phyloP scores from a whole-genome alignment of 2,888 invertebrate genomes.

The Trachelus iudaicus region DNA sequence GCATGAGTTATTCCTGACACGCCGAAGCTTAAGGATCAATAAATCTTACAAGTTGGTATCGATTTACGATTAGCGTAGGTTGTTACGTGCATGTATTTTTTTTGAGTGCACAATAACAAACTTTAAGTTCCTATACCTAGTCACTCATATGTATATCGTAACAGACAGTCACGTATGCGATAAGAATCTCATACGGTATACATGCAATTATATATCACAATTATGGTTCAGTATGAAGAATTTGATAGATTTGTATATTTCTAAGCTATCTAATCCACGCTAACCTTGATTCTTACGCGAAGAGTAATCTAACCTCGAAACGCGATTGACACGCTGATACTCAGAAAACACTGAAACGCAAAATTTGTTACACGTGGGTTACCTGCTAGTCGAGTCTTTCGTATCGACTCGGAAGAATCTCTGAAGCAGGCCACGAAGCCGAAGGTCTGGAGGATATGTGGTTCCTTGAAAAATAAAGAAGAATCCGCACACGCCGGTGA shows the following conservation, averaged over 20 bases:
- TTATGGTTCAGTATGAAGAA: not conserved
- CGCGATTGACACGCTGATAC: not conserved
- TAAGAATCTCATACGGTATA: not conserved
- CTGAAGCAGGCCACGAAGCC: not conserved
- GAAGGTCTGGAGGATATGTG: not conserved
- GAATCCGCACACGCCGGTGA: not conserved
- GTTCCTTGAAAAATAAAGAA: not conserved
- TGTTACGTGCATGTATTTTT: not conserved
- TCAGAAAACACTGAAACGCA: not conserved
- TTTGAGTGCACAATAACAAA: not conserved
- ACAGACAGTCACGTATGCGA: not conserved
- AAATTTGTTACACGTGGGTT: not conserved
- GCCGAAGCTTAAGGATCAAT: not conserved
- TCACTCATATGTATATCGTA: not conserved
- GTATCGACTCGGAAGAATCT: not conserved
- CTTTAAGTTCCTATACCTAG: not conserved
- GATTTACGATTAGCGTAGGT: not conserved
- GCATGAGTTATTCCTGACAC: not conserved
- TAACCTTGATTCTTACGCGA: not conserved
- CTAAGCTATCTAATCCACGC: not conserved
- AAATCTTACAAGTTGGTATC: not conserved
- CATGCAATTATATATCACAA: not conserved
- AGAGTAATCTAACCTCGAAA: not conserved
- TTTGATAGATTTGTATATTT: not conserved
- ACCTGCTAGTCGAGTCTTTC: not conserved